Base-by-base conservation (phyloP, 2,888 invertebrate species). In the Tridacna gigas region DNA sequence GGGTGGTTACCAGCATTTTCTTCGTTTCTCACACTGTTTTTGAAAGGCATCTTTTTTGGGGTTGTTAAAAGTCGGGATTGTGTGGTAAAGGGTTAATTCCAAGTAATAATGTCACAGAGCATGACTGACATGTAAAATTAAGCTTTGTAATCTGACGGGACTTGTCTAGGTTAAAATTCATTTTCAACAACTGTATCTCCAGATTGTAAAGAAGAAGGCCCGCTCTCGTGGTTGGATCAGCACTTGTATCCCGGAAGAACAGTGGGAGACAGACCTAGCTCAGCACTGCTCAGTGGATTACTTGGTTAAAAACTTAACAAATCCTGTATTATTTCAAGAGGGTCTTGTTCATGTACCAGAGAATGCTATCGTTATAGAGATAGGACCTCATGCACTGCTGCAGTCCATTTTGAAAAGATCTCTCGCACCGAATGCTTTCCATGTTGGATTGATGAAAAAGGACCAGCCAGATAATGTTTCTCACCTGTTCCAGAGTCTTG, bases 231-330 rank as follows among this genome's bases (percentile, higher is more conserved):
- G 97, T 90, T 99, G 99, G 99, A 96, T 99, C 79, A 98, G 98
- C 84, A 97, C 98, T 45, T 99, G 99, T 73, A 97, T 99, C 91
- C 98, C 99, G 0, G 97, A 97, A 95, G 95, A 96, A 1, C 96
- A 97, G 69, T 99, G 98, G 98, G 96, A 96, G 88, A 96, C 96
- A 0, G 96, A 97, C 0, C 94, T 97, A 61, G 97, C 98, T 0
- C 96, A 96, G 93, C 96, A 96, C 91, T 98, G 98, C 87, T 98
- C 98, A 71, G 97, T 98, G 0, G 97, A 97, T 48, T 99, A 99
- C 95, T 98, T 99, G 95, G 98, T 98, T 47, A 98, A 99, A 96
- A 99, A 99, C 95, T 96, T 99, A 90, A 96, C 98, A 82, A 98
- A 98, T 77, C 98, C 98, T 15, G 99, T 99, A 77, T 96, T 98